A percentile compares a stretch with the other conserved stretches of the same genome.
Conservation (phyloP, 2,113 vertebrate species). For the Struthidea cinerea region DNA sequence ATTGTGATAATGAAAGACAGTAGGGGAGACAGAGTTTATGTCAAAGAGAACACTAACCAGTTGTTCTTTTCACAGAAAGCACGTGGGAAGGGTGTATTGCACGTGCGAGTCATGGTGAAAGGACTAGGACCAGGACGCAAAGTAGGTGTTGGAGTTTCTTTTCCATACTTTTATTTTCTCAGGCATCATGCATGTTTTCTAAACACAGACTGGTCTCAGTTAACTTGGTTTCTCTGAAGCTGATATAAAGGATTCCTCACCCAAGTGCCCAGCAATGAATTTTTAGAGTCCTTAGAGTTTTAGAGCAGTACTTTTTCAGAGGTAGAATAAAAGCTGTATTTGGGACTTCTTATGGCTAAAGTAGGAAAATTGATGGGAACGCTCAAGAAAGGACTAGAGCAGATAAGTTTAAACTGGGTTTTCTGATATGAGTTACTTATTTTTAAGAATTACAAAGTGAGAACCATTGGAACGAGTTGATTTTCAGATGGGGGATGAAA, state of each 20-base stretch:
- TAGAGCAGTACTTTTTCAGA: background rate
- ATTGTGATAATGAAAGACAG: background rate
- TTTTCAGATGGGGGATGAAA: background rate
- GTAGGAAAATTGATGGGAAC: background rate
- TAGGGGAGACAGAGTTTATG: background rate
- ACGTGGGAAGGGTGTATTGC: conserved; percentile 78
- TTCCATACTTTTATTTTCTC: background rate
- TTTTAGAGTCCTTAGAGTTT: background rate
- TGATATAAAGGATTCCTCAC: background rate
- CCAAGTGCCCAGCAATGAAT: background rate
- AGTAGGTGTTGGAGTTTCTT: conserved; percentile 70
- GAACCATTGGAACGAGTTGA: background rate
- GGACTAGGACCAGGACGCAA: conserved; percentile 90
- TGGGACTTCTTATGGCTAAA: background rate
- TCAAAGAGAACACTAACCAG: background rate
- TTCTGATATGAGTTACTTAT: background rate
- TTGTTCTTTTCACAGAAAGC: conserved; percentile 80
- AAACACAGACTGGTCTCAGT: background rate
- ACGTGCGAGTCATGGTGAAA: conserved; percentile 87
- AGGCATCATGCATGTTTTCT: background rate
- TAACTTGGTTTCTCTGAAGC: background rate
- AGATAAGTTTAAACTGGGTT: background rate
- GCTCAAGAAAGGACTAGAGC: background rate
- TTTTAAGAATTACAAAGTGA: background rate
- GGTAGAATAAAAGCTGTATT: background rate